A percentile compares a stretch with the other conserved stretches of the same genome.
These are phyloP conservation scores for Microcebus griseorufus DNA, from an alignment of 2,113 vertebrate species.

Conservation along the genomic window DNA sequence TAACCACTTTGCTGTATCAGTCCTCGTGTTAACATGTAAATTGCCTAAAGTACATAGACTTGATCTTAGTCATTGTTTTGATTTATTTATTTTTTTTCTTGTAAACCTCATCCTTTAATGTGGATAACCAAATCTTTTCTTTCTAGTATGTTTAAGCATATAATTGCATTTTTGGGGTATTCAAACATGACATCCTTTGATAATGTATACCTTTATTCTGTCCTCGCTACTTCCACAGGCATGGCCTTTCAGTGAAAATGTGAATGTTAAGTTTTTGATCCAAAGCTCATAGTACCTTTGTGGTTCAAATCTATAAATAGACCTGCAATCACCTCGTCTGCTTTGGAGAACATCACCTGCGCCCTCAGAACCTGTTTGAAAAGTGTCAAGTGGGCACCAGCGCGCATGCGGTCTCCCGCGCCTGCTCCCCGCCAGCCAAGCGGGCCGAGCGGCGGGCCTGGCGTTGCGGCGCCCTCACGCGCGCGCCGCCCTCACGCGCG, in stretches of 20 bases:
- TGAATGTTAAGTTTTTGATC: background rate
- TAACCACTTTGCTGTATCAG: background rate
- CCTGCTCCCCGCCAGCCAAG: background rate
- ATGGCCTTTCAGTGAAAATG: background rate
- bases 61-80: background rate
- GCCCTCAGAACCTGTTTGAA: background rate
- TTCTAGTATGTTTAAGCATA: background rate
- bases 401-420: rapidly evolving
- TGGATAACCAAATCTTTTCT: background rate
- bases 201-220: background rate
- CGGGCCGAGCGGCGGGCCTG: too few relatives aligned
- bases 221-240: rapidly evolving
- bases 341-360: background rate
- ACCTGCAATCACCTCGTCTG: background rate
- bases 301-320: background rate
- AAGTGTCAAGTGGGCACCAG: background rate
- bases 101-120: background rate
- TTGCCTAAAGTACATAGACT: background rate
- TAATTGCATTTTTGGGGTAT: background rate
- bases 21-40: background rate
- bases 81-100: background rate
- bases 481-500: rapidly evolving
- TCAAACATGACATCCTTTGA: background rate
- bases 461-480: background rate
- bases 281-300: background rate